phyloP scores from a whole-genome alignment of 1,140 invertebrate genomes.

The Platorchestia sp. region DNA sequence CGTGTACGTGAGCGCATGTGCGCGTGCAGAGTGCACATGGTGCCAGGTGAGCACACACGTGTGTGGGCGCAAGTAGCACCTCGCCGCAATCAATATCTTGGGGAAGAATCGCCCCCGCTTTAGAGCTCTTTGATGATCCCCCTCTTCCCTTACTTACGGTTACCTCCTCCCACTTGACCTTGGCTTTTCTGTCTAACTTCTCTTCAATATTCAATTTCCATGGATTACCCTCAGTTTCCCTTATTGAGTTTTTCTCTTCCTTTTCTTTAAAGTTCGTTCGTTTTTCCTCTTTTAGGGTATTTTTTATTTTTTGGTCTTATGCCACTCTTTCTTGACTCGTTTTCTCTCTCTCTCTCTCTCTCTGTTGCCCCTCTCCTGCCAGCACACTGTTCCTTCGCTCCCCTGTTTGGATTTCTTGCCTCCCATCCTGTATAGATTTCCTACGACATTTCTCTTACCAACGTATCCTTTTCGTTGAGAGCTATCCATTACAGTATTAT shows the following conservation, averaged over 20 bases:
- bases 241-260: neutral
- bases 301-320: neutral
- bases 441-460: neutral
- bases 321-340: neutral
- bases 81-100: constrained; percentile 12
- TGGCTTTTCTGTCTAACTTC: neutral
- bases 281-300: neutral
- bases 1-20: neutral
- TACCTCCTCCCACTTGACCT: constrained; percentile 23
- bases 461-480: neutral
- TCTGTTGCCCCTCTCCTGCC: neutral
- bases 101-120: neutral
- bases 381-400: neutral
- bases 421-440: neutral
- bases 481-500: neutral
- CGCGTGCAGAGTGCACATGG: constrained; percentile 23
- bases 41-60: constrained; percentile 4
- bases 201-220: neutral
- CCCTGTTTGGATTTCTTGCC: neutral
- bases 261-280: neutral
- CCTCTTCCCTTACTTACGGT: constrained; percentile 3
- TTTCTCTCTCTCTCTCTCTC: constrained; percentile 33
- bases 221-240: neutral
- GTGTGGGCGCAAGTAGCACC: constrained; percentile 17
- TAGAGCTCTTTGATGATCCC: neutral